Conservation (phyloP, 2,888 invertebrate species). For the Parnassius apollo region DNA sequence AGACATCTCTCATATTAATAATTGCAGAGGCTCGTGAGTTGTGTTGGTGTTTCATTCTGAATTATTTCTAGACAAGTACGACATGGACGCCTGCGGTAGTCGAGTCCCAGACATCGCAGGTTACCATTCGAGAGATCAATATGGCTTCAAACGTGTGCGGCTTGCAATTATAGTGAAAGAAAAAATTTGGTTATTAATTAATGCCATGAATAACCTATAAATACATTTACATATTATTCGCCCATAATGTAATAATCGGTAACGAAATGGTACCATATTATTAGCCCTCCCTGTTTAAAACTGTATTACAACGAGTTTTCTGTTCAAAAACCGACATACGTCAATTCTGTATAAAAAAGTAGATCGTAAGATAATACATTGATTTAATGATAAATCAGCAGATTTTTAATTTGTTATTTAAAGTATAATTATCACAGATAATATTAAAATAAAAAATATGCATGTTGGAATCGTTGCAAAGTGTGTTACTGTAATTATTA, state of each 20-base stretch:
- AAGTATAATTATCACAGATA: slow-evolving; percentile 77
- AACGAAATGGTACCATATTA: slow-evolving; percentile 50
- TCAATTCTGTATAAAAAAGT: slow-evolving; percentile 33
- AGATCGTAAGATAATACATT: slow-evolving; percentile 37
- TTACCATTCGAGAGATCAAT: slow-evolving; percentile 71
- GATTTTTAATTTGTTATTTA: slow-evolving; percentile 45
- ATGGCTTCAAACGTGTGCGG: slow-evolving; percentile 60
- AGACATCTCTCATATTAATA: slow-evolving; percentile 55
- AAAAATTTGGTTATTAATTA: slow-evolving; percentile 45
- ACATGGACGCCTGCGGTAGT: slow-evolving; percentile 49
- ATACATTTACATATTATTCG: slow-evolving; percentile 38
- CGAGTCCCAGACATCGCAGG: slow-evolving; percentile 39
- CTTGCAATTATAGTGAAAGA: slow-evolving; percentile 53
- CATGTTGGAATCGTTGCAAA: slow-evolving; percentile 50
- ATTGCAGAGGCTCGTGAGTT: slow-evolving; percentile 66
- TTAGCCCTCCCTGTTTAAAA: slow-evolving; percentile 37
- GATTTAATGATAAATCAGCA: slow-evolving; percentile 15
- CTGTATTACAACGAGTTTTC: slow-evolving; percentile 39
- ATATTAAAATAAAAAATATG: slow-evolving; percentile 68
- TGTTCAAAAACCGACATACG: slow-evolving; percentile 37
- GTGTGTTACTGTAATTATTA: slow-evolving; percentile 47
- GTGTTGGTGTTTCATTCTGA: slow-evolving; percentile 59
- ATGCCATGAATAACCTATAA: slow-evolving; percentile 60
- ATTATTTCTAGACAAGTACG: slow-evolving; percentile 66
- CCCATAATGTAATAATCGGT: slow-evolving; percentile 47